Percentiles rank a stretch among this genome's conserved stretches.
Evolutionary conservation across 2,113 vertebrate genomes (phyloP).

Genomic region (Capreolus pygargus): DNA sequence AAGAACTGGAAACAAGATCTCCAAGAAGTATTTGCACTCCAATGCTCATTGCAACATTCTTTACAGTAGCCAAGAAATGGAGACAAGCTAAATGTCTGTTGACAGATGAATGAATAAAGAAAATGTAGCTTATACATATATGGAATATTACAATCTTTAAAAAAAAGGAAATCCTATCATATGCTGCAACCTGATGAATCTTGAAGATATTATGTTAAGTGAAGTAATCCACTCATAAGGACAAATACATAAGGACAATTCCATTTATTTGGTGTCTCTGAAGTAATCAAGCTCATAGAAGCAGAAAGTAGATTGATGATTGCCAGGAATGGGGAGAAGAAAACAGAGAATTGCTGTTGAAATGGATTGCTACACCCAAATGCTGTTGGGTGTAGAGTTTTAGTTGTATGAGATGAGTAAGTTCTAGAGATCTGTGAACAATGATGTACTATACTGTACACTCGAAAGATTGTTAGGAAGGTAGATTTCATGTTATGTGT

Average conservation of each 20-base stretch:
- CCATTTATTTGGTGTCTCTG: neutral
- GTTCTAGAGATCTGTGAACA: neutral
- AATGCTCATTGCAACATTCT: neutral
- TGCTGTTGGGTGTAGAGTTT: neutral
- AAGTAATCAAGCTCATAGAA: neutral
- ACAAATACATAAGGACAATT: neutral
- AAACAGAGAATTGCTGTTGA: neutral
- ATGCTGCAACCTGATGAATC: neutral
- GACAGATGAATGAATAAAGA: neutral
- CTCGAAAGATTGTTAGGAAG: neutral
- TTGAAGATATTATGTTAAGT: neutral
- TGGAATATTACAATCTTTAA: neutral
- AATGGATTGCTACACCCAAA: neutral
- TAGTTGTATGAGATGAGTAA: neutral
- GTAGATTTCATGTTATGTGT: neutral
- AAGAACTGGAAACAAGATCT: neutral
- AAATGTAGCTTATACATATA: neutral
- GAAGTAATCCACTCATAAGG: neutral
- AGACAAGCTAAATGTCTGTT: neutral
- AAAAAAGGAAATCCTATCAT: neutral
- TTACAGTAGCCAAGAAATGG: neutral
- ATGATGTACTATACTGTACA: neutral
- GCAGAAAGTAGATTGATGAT: neutral
- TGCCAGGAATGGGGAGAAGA: neutral
- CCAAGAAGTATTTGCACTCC: neutral